Evolutionary conservation across 2,888 invertebrate genomes (phyloP), one percentile per base, ranked within the genome.

Genomic region (Erannis defoliaria): DNA sequence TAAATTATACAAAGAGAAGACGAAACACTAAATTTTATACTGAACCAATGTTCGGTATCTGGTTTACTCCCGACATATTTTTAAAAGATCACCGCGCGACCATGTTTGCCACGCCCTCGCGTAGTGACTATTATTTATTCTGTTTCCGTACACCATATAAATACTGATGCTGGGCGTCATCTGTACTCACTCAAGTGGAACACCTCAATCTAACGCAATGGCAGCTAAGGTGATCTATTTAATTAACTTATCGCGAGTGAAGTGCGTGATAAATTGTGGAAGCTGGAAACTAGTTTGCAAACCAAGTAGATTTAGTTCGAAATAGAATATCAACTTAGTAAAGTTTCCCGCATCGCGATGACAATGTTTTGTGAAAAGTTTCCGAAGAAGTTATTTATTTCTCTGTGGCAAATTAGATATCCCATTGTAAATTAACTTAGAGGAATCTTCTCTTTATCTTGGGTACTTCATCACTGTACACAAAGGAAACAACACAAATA

Each of bases 141-240:
- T 51, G 31, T 18, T 9, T 1, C 31, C 40, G 16, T 50, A 40
- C 76, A 81, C 69, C 80, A 77, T 92, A 92, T 92, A 92, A 81
- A 90, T 90, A 85, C 87, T 84, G 80, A 71, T 70, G 70, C 69
- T 67, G 42, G 61, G 68, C 71, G 72, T 67, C 76, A 76, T 79
- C 81, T 68, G 83, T 78, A 89, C 78, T 86, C 92, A 92, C 70
- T 77, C 84, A 81, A 85, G 82, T 77, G 75, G 79, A 82, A 79
- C 82, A 81, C 80, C 78, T 84, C 87, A 80, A 77, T 81, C 81
- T 75, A 81, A 76, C 84, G 84, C 85, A 87, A 93, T 93, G 92
- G 88, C 89, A 83, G 81, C 88, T 77, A 92, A 92, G 92, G 92
- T 91, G 82, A 88, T 76, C 70, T 82, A 73, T 71, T 66, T 67